Evolutionary conservation across 2,888 invertebrate genomes (phyloP), one percentile per base, ranked within the genome.

Genomic region (Mycalesis mineus): DNA sequence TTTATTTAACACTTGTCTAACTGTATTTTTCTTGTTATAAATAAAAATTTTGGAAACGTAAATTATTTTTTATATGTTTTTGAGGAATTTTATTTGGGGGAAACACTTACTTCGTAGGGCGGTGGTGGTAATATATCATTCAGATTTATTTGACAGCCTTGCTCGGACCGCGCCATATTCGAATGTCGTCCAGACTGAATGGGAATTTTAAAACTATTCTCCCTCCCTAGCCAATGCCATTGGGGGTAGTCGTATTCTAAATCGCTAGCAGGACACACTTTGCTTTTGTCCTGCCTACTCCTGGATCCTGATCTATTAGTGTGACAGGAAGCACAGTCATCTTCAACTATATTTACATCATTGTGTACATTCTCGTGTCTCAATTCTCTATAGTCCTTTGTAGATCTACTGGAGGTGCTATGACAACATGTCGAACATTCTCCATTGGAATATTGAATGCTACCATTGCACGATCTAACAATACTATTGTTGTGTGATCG

Each of bases 101-200:
- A 72, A 70, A 75, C 74, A 49, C 60, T 60, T 44, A 88, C 89
- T 88, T 92, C 92, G 77, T 92, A 92, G 65, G 92, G 92, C 41
- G 92, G 92, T 66, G 92, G 92, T 60, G 92, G 92, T 67, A 92
- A 76, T 91, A 92, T 92, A 82, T 92, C 92, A 82, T 92, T 92
- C 84, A 92, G 92, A 83, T 92, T 92, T 74, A 91, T 87, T 83
- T 91, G 91, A 84, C 89, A 89, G 77, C 88, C 84, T 74, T 88
- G 88, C 70, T 88, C 89, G 72, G 88, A 86, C 76, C 84, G 82
- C 72, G 84, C 81, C 69, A 84, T 82, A 70, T 83, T 87, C 74
- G 88, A 86, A 77, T 88, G 84, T 78, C 88, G 80, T 69, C 85
- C 74, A 70, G 81, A 75, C 75, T 82, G 88, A 74, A 88, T 84